Evolutionary conservation across 1,140 invertebrate genomes (phyloP), one percentile per base, ranked within the genome.

Genomic region (Drosophila serrata): DNA sequence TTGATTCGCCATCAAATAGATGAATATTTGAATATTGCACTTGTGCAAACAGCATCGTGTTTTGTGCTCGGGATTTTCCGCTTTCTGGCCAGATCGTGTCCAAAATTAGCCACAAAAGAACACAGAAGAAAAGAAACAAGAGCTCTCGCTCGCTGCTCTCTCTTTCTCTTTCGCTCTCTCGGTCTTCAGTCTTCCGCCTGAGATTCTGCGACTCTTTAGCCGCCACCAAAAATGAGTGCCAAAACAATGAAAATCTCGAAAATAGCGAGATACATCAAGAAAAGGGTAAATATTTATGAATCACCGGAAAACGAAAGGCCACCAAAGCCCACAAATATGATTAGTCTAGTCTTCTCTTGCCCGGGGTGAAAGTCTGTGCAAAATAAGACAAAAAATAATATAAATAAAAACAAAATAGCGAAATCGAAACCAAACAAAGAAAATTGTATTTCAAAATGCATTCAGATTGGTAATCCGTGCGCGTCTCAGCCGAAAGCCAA

Each of bases 261-360:
- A 92, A 84, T 92, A 79, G 92, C 91, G 53, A 92, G 91, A 91
- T 92, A 92, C 58, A 92, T 92, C 63, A 91, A 91, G 76, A 90
- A 92, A 75, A 92, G 92, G 92, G 92, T 92, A 92, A 92, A 79
- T 80, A 75, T 37, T 46, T 55, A 74, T 62, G 43, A 76, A 39
- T 35, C 48, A 58, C 24, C 49, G 29, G 27, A 53, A 55, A 35
- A 19, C 35, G 8, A 53, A 62, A 46, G 45, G 31, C 15, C 35
- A 5, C 37, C 5, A 29, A 29, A 42, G 42, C 42, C 31, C 39
- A 35, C 24, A 45, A 74, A 31, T 53, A 62, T 79, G 51, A 37
- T 55, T 55, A 55, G 51, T 37, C 33, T 62, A 82, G 68, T 82
- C 58, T 63, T 42, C 60, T 40, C 43, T 42, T 48, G 51, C 37